These are phyloP conservation scores for Leptopilina myrica DNA, from an alignment of 2,888 invertebrate genomes.

Conservation along the genomic window DNA sequence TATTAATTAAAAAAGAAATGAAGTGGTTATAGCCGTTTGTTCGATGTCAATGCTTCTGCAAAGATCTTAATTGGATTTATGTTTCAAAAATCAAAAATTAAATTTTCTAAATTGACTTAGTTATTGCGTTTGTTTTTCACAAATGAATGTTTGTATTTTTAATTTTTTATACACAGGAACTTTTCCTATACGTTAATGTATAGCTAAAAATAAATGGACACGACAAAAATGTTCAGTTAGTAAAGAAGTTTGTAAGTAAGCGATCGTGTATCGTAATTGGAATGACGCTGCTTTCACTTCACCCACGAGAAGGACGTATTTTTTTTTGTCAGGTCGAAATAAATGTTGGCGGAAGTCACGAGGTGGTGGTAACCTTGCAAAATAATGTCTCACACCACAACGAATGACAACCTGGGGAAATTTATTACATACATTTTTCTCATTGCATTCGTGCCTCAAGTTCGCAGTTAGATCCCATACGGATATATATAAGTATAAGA, in stretches of 20 bases:
- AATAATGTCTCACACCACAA: conserved; percentile 21
- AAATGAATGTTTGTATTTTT: too few relatives aligned
- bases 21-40: too few relatives aligned
- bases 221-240: too few relatives aligned
- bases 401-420: conserved; percentile 15
- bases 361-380: conserved; percentile 33
- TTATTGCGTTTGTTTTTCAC: too few relatives aligned
- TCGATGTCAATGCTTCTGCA: too few relatives aligned
- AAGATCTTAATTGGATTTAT: too few relatives aligned
- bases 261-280: conserved; percentile 11
- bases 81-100: too few relatives aligned
- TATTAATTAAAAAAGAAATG: too few relatives aligned
- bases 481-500: background rate
- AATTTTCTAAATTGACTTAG: too few relatives aligned
- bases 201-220: too few relatives aligned
- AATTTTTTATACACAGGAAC: too few relatives aligned
- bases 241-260: conserved; percentile 3
- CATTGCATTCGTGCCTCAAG: conserved; percentile 6
- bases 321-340: conserved; percentile 22
- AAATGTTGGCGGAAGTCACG: conserved; percentile 34
- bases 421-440: conserved; percentile 30
- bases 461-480: conserved; percentile 14
- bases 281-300: conserved; percentile 31
- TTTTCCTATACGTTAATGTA: too few relatives aligned
- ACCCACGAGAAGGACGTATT: conserved; percentile 24